Evolutionary conservation across 1,140 invertebrate species (phyloP).

Genomic region (Solen grandis): DNA sequence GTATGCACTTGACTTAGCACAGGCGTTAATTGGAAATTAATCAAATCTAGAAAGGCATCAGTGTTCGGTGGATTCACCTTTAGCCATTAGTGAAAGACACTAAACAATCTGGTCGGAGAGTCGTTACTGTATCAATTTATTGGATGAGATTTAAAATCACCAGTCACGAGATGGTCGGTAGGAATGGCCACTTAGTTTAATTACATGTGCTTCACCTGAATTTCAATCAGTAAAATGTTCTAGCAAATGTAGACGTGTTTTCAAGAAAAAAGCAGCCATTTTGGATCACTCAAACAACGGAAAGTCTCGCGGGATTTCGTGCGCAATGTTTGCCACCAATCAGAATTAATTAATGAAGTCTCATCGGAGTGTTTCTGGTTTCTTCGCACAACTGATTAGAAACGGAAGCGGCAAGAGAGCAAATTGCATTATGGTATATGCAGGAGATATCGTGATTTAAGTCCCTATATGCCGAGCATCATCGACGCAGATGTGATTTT

Average conservation of each 20-base stretch:
- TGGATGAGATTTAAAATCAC: slow-evolving; percentile 49
- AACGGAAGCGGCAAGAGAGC: slow-evolving; percentile 27
- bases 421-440: slow-evolving; percentile 26
- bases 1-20: slow-evolving; percentile 28
- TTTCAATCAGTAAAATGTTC: slow-evolving; percentile 27
- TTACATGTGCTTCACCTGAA: slow-evolving; percentile 39
- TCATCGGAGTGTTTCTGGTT: slow-evolving; percentile 50
- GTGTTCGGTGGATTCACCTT: slow-evolving; percentile 21
- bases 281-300: slow-evolving; percentile 39
- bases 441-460: slow-evolving; percentile 21
- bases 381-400: slow-evolving; percentile 48
- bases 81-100: slow-evolving; percentile 30
- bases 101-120: slow-evolving; percentile 22
- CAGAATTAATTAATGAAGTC: slow-evolving; percentile 53
- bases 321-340: slow-evolving; percentile 46
- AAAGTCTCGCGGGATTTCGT: slow-evolving; percentile 28
- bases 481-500: neutral
- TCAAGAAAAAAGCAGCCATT: slow-evolving; percentile 37
- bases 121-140: neutral
- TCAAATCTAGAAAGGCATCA: slow-evolving; percentile 43
- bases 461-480: neutral
- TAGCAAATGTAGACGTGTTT: slow-evolving; percentile 19
- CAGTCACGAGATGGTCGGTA: slow-evolving; percentile 17
- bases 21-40: slow-evolving; percentile 39
- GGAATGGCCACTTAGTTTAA: slow-evolving; percentile 43